Evolutionary conservation across 2,888 invertebrate species (phyloP), one percentile per base, ranked within the genome.

Genomic region (Xylota segnis): DNA sequence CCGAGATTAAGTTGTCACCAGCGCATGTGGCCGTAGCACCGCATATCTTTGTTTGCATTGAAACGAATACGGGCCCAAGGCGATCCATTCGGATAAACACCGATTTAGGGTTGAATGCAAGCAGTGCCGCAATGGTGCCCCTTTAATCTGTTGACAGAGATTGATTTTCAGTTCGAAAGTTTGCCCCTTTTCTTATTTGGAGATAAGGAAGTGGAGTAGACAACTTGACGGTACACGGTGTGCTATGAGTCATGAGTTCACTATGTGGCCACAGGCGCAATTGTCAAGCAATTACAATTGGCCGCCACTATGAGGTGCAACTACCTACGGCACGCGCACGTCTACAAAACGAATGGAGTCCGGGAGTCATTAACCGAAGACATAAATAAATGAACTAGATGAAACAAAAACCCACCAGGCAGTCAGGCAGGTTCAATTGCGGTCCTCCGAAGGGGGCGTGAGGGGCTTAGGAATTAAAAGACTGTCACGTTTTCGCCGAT

Each of bases 401-500:
- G 79, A 84, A 71, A 81, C 65, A 76, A 81, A 81, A 81, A 75
- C 75, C 75, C 81, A 81, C 81, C 27, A 81, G 50, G 70, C 71
- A 72, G 34, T 47, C 52, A 40, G 74, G 52, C 65, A 86, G 86
- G 82, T 86, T 82, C 72, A 72, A 63, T 61, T 56, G 50, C 27
- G 4, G 27, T 9, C 43, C 45, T 5, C 16, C 45, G 27, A 54
- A 29, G 70, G 81, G 71, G 70, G 81, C 45, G 27, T 47, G 18
- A 65, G 81, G 71, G 70, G 81, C 50, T 72, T 50, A 59, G 56
- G 32, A 86, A 82, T 86, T 86, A 86, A 86, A 82, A 86, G 86
- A 77, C 86, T 86, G 86, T 82, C 86, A 86, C 82, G 82, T 76
- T 86, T 84, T 77, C 66, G 82, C 76, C 76, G 71, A 82, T 77